Conservation (phyloP, 2,797 vertebrate genomes). For the Dendrocincla tyrannina region DNA sequence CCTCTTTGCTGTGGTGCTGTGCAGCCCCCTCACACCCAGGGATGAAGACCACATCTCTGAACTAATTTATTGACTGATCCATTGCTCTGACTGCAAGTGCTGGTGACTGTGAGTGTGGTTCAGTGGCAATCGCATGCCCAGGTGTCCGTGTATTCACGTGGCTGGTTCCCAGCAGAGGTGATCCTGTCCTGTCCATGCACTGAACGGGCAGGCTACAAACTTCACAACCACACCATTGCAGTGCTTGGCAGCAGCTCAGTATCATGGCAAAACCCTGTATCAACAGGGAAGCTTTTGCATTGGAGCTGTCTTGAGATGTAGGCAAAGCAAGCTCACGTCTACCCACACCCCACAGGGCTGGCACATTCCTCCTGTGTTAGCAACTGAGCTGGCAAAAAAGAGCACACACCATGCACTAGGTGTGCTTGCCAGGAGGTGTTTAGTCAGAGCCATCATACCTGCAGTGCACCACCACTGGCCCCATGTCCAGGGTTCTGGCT, state of each 20-base stretch:
- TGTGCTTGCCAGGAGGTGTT: neutral
- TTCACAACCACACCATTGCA: neutral
- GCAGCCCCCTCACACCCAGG: neutral
- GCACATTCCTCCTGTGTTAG: neutral
- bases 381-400: neutral
- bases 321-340: neutral
- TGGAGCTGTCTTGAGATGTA: neutral
- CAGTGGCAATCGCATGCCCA: neutral
- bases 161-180: neutral
- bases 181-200: neutral
- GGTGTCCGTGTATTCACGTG: fast-evolving
- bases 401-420: neutral
- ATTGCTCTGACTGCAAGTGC: neutral
- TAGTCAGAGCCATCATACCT: conserved; percentile 78
- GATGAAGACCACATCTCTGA: neutral
- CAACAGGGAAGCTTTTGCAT: neutral
- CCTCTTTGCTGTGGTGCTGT: neutral
- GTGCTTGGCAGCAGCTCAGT: neutral
- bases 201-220: neutral
- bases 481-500: conserved; percentile 83
- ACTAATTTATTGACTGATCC: neutral
- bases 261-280: neutral
- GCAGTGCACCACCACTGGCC: conserved; percentile 96
- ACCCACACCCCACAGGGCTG: neutral
- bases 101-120: neutral